Percentiles rank a stretch among this genome's conserved stretches.
phyloP scores from a whole-genome alignment of 2,797 vertebrate species.

The Parotocinclus haroldoi region DNA sequence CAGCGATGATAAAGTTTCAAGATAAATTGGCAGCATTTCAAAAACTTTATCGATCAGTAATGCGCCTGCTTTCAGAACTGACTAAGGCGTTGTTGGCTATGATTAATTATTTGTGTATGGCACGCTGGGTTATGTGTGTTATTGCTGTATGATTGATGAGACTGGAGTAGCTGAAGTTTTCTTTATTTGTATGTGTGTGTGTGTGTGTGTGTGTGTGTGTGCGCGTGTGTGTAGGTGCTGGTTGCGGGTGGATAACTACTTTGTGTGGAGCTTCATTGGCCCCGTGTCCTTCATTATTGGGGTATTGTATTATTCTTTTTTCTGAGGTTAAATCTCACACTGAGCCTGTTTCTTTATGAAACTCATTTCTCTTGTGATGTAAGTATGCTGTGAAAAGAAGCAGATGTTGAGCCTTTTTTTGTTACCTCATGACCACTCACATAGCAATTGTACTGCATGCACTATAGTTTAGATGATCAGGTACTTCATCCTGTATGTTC shows the following conservation, averaged over 20 bases:
- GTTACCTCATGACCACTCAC: too few relatives aligned
- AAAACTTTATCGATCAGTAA: slow-evolving; percentile 19
- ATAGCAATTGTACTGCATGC: too few relatives aligned
- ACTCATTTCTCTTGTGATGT: too few relatives aligned
- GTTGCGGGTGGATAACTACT: slow-evolving; percentile 92
- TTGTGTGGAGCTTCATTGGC: slow-evolving; percentile 96
- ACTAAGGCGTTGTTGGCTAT: slow-evolving; percentile 11
- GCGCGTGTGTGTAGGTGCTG: slow-evolving; percentile 76
- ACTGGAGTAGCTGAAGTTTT: slow-evolving; percentile 5
- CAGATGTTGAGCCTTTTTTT: too few relatives aligned
- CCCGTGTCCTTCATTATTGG: slow-evolving; percentile 91
- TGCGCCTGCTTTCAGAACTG: background rate
- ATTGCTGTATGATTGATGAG: slow-evolving; percentile 31
- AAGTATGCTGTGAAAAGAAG: too few relatives aligned
- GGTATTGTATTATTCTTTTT: slow-evolving; percentile 63
- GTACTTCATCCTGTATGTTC: too few relatives aligned
- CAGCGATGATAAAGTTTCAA: slow-evolving; percentile 9
- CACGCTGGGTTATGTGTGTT: slow-evolving; percentile 8
- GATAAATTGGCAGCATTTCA: slow-evolving; percentile 7
- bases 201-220: slow-evolving; percentile 21
- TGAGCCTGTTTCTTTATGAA: too few relatives aligned
- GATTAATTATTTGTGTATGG: slow-evolving; percentile 25
- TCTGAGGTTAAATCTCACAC: slow-evolving; percentile 7
- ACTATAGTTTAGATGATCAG: too few relatives aligned
- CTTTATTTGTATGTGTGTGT: slow-evolving; percentile 8